Base-by-base conservation (phyloP, 1,140 invertebrate genomes). In the Drosophila asahinai region DNA sequence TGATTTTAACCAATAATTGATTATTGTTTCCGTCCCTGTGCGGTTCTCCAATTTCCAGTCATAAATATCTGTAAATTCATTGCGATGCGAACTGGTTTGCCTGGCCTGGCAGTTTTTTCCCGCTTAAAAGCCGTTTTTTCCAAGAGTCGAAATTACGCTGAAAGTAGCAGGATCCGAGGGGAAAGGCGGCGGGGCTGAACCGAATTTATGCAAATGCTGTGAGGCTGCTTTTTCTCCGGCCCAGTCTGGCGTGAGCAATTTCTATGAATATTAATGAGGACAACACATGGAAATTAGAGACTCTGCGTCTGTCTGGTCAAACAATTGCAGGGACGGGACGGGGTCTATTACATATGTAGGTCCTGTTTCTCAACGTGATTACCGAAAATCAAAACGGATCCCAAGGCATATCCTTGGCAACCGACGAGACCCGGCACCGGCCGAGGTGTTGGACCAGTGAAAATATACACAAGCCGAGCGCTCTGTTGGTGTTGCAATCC, bases 1-100 rank as follows among this genome's bases (percentile, higher is more conserved):
- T 89, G 84, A 89, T 89, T 89, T 89, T 81, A 81, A 89, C 84
- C 84, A 89, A 89, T 89, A 89, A 89, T 87, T 87, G 84, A 87
- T 87, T 87, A 87, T 89, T 89, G 66, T 84, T 84, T 84, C 84
- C 81, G 72, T 25, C 17, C 12, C 19, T 30, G 19, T 61, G 65
- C 27, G 66, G 58, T 55, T 64, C 42, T 47, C 40, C 40, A 49
- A 48, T 70, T 64, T 57, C 67, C 67, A 60, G 66, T 17, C 59
- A 73, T 83, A 73, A 68, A 87, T 77, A 75, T 73, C 86, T 80
- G 77, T 58, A 63, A 80, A 80, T 83, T 68, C 63, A 83, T 86
- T 83, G 77, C 71, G 79, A 67, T 72, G 43, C 65, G 60, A 54
- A n/a, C 22, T 22, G 52, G 6, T 22, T 22, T 22, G 19, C 1